phyloP scores from a whole-genome alignment of 1,140 invertebrate genomes.

The Conopomorpha cramerella region DNA sequence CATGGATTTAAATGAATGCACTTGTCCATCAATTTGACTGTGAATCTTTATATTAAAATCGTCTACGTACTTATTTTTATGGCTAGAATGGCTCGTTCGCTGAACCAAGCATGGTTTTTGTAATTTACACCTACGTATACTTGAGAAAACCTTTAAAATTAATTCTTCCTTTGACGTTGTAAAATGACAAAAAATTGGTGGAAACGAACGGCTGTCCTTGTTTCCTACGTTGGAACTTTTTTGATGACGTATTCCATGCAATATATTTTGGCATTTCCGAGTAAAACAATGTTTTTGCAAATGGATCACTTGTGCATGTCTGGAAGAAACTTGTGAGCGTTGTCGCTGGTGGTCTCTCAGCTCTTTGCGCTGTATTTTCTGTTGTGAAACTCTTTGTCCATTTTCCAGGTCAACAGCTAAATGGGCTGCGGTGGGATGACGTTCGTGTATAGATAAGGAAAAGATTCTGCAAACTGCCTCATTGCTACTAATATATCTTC shows the following conservation, averaged over 20 bases:
- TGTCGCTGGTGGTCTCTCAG: slow-evolving; percentile 20
- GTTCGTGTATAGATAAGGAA: slow-evolving; percentile 40
- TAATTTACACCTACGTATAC: slow-evolving; percentile 34
- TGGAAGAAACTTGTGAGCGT: slow-evolving; percentile 41
- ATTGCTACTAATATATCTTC: slow-evolving; percentile 34
- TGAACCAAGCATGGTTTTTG: slow-evolving; percentile 18
- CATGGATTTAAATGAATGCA: slow-evolving; percentile 27
- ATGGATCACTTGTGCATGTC: slow-evolving; percentile 30
- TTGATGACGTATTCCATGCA: slow-evolving; percentile 37
- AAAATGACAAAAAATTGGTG: too few relatives aligned
- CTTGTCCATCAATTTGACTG: slow-evolving; percentile 14
- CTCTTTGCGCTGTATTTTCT: slow-evolving; percentile 17
- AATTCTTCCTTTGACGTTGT: slow-evolving; percentile 29
- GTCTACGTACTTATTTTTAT: slow-evolving; percentile 25
- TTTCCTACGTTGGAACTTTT: slow-evolving; percentile 29
- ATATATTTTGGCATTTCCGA: slow-evolving; percentile 36
- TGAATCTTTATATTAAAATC: slow-evolving; percentile 27
- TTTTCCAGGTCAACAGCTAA: slow-evolving; percentile 54
- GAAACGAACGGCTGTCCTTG: slow-evolving; percentile 22
- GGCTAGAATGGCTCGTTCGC: slow-evolving; percentile 24
- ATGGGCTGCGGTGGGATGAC: slow-evolving; percentile 21
- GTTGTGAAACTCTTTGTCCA: slow-evolving; percentile 36
- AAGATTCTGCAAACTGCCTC: slow-evolving; percentile 38
- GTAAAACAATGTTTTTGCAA: slow-evolving; percentile 43
- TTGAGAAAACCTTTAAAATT: slow-evolving; percentile 32